A percentile compares a stretch with the other conserved stretches of the same genome.
phyloP scores from a whole-genome alignment of 2,888 invertebrate species.

The Deilephila elpenor region DNA sequence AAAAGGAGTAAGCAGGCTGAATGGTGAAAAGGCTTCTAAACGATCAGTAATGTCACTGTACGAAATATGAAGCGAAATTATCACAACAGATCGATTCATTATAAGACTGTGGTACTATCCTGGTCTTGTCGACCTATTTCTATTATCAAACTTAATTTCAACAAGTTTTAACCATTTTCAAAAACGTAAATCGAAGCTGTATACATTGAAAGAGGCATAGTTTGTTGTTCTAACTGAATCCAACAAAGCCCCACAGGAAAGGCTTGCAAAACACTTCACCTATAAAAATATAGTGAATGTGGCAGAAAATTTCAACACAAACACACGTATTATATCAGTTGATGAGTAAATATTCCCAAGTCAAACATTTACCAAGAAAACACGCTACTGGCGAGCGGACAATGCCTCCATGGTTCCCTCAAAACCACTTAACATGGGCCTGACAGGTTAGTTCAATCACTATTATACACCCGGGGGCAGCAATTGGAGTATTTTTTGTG shows the following conservation, averaged over 20 bases:
- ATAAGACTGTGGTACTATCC: too few relatives aligned
- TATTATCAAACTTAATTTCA: too few relatives aligned
- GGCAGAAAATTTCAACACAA: constrained; percentile 58
- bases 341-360: constrained; percentile 79
- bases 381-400: constrained; percentile 80
- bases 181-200: too few relatives aligned
- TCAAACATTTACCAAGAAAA: constrained; percentile 82
- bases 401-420: constrained; percentile 75
- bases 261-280: constrained; percentile 51
- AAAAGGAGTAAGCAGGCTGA: too few relatives aligned
- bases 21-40: too few relatives aligned
- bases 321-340: constrained; percentile 63
- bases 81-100: too few relatives aligned
- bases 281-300: constrained; percentile 61
- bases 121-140: too few relatives aligned
- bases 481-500: constrained; percentile 77
- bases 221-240: too few relatives aligned
- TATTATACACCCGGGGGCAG: constrained; percentile 78
- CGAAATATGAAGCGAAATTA: too few relatives aligned
- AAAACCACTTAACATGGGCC: constrained; percentile 84
- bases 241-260: constrained; percentile 37
- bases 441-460: constrained; percentile 84
- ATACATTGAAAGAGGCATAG: too few relatives aligned
- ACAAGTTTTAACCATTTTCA: too few relatives aligned
- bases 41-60: too few relatives aligned